A percentile compares a stretch with the other conserved stretches of the same genome.
Conservation (phyloP, 64 coral and sea anemone genomes). For the Catalaphyllia jardinei region DNA sequence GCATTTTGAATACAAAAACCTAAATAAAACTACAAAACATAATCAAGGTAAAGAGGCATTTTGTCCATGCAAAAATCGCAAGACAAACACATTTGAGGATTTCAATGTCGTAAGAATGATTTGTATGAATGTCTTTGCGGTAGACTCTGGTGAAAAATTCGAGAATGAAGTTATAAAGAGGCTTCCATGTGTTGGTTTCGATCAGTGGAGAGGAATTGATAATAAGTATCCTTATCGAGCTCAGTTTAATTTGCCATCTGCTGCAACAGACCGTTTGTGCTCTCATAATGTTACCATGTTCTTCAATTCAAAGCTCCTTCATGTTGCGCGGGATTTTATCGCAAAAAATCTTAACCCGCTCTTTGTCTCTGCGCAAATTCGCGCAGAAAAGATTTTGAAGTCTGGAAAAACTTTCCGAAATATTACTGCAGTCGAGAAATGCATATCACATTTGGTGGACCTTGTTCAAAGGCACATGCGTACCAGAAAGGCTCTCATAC, state of each 20-base stretch:
- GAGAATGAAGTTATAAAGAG: slow-evolving; percentile 37
- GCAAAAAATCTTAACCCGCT: slow-evolving; percentile 30
- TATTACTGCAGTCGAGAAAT: slow-evolving; percentile 36
- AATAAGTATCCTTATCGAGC: slow-evolving; percentile 29
- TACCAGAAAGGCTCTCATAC: slow-evolving; percentile 38
- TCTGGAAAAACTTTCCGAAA: slow-evolving; percentile 4
- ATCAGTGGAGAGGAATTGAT: slow-evolving; percentile 49
- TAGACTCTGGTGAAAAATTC: slow-evolving; percentile 55
- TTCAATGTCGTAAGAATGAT: not conserved
- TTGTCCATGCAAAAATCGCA: not conserved
- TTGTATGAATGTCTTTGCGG: slow-evolving; percentile 40
- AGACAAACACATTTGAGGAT: not conserved
- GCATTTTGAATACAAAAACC: slow-evolving; percentile 65
- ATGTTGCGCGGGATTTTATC: slow-evolving; percentile 76
- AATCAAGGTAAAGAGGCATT: not conserved
- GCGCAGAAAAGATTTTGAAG: slow-evolving; percentile 63
- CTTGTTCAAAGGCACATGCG: not conserved
- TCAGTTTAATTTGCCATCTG: slow-evolving; percentile 61
- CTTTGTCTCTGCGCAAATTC: slow-evolving; percentile 75
- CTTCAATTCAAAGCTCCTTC: slow-evolving; percentile 67
- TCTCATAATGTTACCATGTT: slow-evolving; percentile 20
- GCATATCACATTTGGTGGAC: not conserved
- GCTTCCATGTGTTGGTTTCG: not conserved
- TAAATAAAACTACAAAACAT: not conserved
- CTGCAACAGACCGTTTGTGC: slow-evolving; percentile 40